Evolutionary conservation across 2,113 vertebrate genomes (phyloP).

Genomic region (Ramphastos sulfuratus): DNA sequence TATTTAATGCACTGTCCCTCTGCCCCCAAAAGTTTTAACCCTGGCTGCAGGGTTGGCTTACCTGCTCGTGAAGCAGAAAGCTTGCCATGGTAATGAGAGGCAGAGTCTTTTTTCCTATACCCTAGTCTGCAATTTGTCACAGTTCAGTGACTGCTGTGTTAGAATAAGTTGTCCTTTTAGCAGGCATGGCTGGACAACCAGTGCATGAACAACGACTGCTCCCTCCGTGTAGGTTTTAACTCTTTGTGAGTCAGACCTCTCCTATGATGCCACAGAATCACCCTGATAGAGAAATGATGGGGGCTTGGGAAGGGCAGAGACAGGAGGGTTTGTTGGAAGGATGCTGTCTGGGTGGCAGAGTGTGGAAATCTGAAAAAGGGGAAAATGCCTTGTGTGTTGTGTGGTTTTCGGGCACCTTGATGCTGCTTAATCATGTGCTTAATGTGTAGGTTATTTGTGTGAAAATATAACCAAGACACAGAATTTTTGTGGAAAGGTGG

Average conservation of each 20-base stretch:
- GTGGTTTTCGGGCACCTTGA: neutral
- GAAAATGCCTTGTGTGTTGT: neutral
- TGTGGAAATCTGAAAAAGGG: neutral
- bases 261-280: accelerated
- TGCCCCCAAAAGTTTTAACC: neutral
- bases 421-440: neutral
- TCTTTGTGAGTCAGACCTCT: neutral
- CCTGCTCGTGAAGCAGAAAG: neutral
- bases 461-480: neutral
- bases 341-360: accelerated
- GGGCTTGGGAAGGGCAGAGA: neutral
- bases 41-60: neutral
- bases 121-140: slow-evolving; percentile 9
- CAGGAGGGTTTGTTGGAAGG: neutral
- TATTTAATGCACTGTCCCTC: neutral
- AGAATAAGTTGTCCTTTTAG: neutral
- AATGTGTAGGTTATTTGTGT: neutral
- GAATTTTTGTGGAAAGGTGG: neutral
- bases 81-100: neutral
- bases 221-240: neutral
- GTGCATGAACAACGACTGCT: neutral
- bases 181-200: neutral
- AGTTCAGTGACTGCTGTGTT: slow-evolving; percentile 18
- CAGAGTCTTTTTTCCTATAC: neutral
- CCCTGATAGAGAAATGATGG: neutral